Conservation (phyloP, 1,140 invertebrate genomes). For the Melanaphis sacchari region DNA sequence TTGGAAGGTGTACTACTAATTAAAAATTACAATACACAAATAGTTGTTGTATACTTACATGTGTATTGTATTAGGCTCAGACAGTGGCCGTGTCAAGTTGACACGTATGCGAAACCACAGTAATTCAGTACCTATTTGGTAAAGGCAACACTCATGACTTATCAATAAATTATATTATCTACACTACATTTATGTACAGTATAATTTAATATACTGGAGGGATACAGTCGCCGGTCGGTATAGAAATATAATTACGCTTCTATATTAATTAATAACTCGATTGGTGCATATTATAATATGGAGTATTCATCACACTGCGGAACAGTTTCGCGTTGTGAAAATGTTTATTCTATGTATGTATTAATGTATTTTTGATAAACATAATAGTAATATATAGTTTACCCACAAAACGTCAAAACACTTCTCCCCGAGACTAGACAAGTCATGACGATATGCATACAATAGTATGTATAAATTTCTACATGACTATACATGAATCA, state of each 20-base stretch:
- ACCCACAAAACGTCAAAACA: neutral
- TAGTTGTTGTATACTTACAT: neutral
- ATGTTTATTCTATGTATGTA: neutral
- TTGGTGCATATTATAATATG: neutral
- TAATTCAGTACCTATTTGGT: neutral
- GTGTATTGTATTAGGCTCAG: neutral
- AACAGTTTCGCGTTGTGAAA: neutral
- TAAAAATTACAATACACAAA: neutral
- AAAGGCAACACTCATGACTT: neutral
- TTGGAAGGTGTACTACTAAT: neutral
- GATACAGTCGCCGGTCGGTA: neutral
- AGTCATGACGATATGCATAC: neutral
- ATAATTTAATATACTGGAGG: neutral
- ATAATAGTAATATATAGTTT: neutral
- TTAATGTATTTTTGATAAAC: neutral
- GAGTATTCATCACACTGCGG: neutral
- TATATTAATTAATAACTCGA: neutral
- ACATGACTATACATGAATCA: neutral
- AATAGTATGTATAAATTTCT: neutral
- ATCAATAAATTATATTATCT: neutral
- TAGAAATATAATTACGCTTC: neutral
- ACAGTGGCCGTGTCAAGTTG: neutral
- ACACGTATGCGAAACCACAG: neutral
- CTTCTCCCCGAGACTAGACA: neutral
- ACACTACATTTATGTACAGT: too few relatives aligned